A percentile compares a stretch with the other conserved stretches of the same genome.
phyloP scores from a whole-genome alignment of 2,113 vertebrate species.

The Festucalex cinctus region DNA sequence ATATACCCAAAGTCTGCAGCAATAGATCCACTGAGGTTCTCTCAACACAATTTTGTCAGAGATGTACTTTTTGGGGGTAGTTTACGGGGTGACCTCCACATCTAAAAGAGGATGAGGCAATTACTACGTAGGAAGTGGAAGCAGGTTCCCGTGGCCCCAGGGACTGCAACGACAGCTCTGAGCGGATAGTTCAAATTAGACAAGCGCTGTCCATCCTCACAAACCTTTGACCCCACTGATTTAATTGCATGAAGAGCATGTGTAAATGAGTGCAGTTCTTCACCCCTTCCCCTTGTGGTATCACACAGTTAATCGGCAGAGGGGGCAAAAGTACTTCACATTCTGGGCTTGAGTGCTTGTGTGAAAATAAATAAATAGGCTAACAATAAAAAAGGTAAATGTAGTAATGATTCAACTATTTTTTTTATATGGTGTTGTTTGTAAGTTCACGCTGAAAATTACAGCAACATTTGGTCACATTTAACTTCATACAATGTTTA shows the following conservation, averaged over 20 bases:
- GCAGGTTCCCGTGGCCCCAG: conserved; percentile 49
- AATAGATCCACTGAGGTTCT: too few relatives aligned
- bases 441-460: background rate
- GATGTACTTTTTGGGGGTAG: background rate
- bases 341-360: background rate
- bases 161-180: conserved; percentile 37
- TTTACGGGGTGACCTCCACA: conserved; percentile 40
- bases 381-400: background rate
- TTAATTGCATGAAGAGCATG: conserved; percentile 25
- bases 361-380: too few relatives aligned
- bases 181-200: conserved; percentile 71
- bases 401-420: background rate
- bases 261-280: background rate
- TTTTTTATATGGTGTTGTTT: background rate
- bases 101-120: conserved; percentile 54
- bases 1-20: too few relatives aligned
- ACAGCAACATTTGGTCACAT: background rate
- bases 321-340: background rate
- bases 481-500: background rate
- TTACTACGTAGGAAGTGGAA: conserved; percentile 61
- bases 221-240: conserved; percentile 56
- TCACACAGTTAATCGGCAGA: background rate
- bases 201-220: conserved; percentile 31
- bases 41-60: background rate
- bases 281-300: background rate